Conservation (phyloP, 1,140 invertebrate species). For the Anoplolepis gracilipes region DNA sequence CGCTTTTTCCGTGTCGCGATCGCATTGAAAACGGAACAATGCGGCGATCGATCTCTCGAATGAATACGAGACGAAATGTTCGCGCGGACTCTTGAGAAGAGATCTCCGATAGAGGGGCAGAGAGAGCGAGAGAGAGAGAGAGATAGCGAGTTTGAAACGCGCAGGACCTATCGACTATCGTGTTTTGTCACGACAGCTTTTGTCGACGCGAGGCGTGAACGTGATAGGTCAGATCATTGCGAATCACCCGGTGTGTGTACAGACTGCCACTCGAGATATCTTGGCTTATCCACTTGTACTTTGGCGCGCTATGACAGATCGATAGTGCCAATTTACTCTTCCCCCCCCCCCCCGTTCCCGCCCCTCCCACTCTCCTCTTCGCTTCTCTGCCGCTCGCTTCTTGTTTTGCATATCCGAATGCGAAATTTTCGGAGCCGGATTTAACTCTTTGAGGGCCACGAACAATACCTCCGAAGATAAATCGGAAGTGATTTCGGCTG, state of each 20-base stretch:
- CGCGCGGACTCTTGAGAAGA: constrained; percentile 25
- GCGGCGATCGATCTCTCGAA: constrained; percentile 31
- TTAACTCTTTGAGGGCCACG: constrained; percentile 46
- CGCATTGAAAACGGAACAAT: constrained; percentile 41
- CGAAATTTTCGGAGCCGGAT: constrained; percentile 28
- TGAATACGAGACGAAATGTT: constrained; percentile 42
- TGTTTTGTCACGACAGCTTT: constrained; percentile 57
- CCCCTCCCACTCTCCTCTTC: too few relatives aligned
- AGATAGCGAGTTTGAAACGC: constrained; percentile 27
- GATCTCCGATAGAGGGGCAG: neutral
- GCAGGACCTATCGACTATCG: constrained; percentile 44
- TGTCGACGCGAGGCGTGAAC: constrained; percentile 44
- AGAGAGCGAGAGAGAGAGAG: neutral
- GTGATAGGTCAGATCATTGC: constrained; percentile 58
- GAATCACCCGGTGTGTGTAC: constrained; percentile 49
- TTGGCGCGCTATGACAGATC: constrained; percentile 46
- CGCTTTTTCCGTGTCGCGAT: neutral
- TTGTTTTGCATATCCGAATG: constrained; percentile 40
- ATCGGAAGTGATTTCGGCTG: constrained; percentile 8
- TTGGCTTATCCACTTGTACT: constrained; percentile 61
- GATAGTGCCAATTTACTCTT: constrained; percentile 50
- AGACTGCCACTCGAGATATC: constrained; percentile 59
- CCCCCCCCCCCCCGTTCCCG: too few relatives aligned
- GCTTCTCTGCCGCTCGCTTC: too few relatives aligned
- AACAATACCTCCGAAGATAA: constrained; percentile 33